Evolutionary conservation across 1,140 invertebrate species (phyloP).

Genomic region (Neomicropteryx cornuta): DNA sequence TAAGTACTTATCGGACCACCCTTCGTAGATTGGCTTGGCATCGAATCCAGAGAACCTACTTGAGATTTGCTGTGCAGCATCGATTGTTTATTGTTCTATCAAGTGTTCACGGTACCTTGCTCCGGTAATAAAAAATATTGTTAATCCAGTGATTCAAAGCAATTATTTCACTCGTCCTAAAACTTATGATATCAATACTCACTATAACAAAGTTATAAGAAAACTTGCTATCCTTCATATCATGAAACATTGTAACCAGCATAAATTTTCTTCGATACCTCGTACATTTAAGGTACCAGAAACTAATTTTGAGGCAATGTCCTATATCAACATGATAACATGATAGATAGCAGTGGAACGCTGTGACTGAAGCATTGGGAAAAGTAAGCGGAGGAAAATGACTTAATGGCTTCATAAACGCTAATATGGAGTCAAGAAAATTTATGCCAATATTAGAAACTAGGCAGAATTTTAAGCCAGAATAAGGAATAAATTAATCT

Average conservation of each 20-base stretch:
- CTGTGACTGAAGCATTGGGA: background rate
- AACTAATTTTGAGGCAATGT: slow-evolving; percentile 10
- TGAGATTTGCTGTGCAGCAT: too few relatives aligned
- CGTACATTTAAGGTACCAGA: slow-evolving; percentile 10
- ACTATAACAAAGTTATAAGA: slow-evolving; percentile 11
- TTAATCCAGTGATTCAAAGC: slow-evolving; percentile 18
- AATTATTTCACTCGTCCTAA: slow-evolving; percentile 20
- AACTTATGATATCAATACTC: slow-evolving; percentile 17
- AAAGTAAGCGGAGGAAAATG: background rate
- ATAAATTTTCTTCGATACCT: background rate
- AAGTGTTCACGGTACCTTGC: slow-evolving; percentile 9
- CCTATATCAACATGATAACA: background rate
- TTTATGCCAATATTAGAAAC: background rate
- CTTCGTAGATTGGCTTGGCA: too few relatives aligned
- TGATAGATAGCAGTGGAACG: background rate
- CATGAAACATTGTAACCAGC: slow-evolving; percentile 7
- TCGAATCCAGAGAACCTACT: too few relatives aligned
- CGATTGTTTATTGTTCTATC: too few relatives aligned
- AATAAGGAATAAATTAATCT: background rate
- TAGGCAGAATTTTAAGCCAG: background rate
- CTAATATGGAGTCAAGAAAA: background rate
- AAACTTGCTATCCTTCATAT: slow-evolving; percentile 10
- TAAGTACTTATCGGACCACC: too few relatives aligned
- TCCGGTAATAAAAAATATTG: slow-evolving; percentile 8
- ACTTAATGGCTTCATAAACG: background rate